Conservation (phyloP, 1,140 invertebrate species). For the Reticulitermes speratus region DNA sequence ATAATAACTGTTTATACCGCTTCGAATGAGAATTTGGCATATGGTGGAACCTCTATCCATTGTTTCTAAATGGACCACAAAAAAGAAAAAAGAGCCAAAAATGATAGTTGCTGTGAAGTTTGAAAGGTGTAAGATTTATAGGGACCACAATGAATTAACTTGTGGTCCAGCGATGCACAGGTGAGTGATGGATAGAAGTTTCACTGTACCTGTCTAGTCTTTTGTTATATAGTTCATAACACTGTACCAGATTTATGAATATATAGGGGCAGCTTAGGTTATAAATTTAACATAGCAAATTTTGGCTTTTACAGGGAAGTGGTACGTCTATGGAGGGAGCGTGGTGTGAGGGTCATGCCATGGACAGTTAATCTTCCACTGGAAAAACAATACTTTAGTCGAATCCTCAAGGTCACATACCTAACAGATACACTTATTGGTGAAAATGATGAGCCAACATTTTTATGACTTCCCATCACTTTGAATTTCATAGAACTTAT, state of each 20-base stretch:
- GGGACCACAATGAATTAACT: too few relatives aligned
- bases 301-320: constrained; percentile 52
- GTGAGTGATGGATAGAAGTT: too few relatives aligned
- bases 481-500: not conserved
- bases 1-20: too few relatives aligned
- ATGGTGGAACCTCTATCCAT: too few relatives aligned
- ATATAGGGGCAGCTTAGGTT: constrained; percentile 33
- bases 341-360: constrained; percentile 57
- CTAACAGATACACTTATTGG: constrained; percentile 65
- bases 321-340: constrained; percentile 55
- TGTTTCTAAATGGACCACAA: too few relatives aligned
- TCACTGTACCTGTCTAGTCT: too few relatives aligned
- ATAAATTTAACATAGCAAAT: constrained; percentile 27
- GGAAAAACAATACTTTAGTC: constrained; percentile 62
- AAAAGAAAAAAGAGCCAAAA: too few relatives aligned
- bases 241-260: too few relatives aligned
- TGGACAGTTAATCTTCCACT: constrained; percentile 66
- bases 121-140: too few relatives aligned
- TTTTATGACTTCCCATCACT: not conserved
- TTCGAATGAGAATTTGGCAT: too few relatives aligned
- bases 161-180: too few relatives aligned
- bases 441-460: not conserved
- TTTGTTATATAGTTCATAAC: constrained; percentile 16
- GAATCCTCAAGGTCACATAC: constrained; percentile 59
- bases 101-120: too few relatives aligned